Evolutionary conservation across 2,797 vertebrate genomes (phyloP).

Genomic region (Acropternis orthonyx): DNA sequence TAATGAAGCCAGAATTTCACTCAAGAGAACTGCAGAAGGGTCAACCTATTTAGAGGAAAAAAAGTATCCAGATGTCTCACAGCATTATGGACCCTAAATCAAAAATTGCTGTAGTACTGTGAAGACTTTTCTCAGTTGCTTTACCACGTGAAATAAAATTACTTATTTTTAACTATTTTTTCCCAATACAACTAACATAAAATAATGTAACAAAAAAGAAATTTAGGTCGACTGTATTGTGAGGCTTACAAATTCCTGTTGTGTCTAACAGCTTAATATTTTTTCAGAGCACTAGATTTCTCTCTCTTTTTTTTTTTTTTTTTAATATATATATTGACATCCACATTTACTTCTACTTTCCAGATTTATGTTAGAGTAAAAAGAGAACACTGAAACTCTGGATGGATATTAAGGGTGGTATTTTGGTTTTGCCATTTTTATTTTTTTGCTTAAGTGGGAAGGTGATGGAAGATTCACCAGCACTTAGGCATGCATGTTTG

Average conservation of each 20-base stretch:
- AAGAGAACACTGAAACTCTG: not conserved
- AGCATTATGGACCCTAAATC: not conserved
- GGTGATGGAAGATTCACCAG: not conserved
- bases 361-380: not conserved
- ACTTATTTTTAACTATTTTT: not conserved
- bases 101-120: not conserved
- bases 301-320: not conserved
- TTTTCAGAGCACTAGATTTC: not conserved
- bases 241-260: not conserved
- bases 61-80: conserved; percentile 21
- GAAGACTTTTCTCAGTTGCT: not conserved
- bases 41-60: conserved; percentile 8
- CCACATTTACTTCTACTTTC: not conserved
- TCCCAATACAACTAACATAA: not conserved
- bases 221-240: not conserved
- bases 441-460: not conserved
- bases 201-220: not conserved
- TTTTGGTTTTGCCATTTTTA: not conserved
- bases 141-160: not conserved
- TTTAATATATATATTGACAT: not conserved
- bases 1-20: conserved; percentile 53
- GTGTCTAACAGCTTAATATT: not conserved
- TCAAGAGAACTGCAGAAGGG: conserved; percentile 34
- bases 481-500: not conserved
- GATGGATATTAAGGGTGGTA: not conserved